Percentiles rank a stretch among this genome's conserved stretches.
These are phyloP conservation scores for Elgonia sp. DNA, from an alignment of 2,888 invertebrate genomes.

Conservation along the genomic window DNA sequence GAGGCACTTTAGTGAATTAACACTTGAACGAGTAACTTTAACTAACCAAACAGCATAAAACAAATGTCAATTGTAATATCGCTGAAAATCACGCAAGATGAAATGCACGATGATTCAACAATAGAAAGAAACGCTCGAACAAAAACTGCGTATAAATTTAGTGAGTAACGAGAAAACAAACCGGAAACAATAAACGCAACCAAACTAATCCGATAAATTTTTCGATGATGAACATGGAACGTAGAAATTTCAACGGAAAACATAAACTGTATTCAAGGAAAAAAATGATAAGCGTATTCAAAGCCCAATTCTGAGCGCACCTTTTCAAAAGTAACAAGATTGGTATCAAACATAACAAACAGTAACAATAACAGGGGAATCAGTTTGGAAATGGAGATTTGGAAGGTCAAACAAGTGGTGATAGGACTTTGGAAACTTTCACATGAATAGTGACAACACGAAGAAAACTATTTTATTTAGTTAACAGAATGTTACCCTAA, in stretches of 20 bases:
- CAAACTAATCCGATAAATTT: slow-evolving; percentile 52
- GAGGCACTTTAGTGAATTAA: slow-evolving; percentile 62
- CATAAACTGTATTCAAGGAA: slow-evolving; percentile 68
- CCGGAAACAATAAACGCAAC: slow-evolving; percentile 23
- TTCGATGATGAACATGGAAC: slow-evolving; percentile 32
- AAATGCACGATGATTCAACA: slow-evolving; percentile 76
- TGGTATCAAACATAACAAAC: slow-evolving; percentile 65
- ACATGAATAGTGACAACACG: too few species aligned
- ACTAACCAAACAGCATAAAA: slow-evolving; percentile 59
- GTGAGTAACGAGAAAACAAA: slow-evolving; percentile 72
- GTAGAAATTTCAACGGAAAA: slow-evolving; percentile 58
- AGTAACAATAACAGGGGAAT: background rate
- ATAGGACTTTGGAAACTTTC: too few species aligned
- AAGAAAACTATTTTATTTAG: too few species aligned
- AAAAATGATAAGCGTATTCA: slow-evolving; percentile 75
- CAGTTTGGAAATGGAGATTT: too few species aligned
- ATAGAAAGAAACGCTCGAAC: slow-evolving; percentile 79
- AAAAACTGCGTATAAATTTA: slow-evolving; percentile 78
- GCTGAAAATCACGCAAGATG: slow-evolving; percentile 51
- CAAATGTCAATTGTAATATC: slow-evolving; percentile 62
- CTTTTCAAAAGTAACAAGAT: slow-evolving; percentile 63
- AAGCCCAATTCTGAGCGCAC: slow-evolving; percentile 68
- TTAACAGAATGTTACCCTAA: too few species aligned
- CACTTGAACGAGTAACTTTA: slow-evolving; percentile 74
- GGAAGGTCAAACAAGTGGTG: too few species aligned